Conservation (phyloP, 2,797 vertebrate species). For the Philypnodon macrostomus region DNA sequence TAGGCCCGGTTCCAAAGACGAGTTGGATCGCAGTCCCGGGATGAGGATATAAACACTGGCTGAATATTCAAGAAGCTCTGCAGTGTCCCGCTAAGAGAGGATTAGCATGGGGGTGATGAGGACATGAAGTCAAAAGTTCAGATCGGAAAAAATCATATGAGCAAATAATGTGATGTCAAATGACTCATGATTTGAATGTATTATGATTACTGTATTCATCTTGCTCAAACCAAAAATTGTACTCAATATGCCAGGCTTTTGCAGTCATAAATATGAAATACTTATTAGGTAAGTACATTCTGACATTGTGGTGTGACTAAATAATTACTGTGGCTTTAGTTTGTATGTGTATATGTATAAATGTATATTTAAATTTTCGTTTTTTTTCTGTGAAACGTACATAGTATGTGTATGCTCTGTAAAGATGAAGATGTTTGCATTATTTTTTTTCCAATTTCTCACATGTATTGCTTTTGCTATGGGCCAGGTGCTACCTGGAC, state of each 20-base stretch:
- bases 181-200: neutral
- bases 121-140: constrained; percentile 7
- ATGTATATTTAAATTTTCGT: no score
- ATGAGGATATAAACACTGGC: no score
- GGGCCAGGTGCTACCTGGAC: no score
- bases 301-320: neutral
- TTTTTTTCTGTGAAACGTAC: no score
- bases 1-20: constrained; percentile 45
- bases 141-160: constrained; percentile 6
- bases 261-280: neutral
- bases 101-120: constrained; percentile 19
- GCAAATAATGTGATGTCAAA: constrained; percentile 11
- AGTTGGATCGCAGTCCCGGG: constrained; percentile 25
- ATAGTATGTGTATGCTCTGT: no score
- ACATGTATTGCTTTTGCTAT: no score
- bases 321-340: no score
- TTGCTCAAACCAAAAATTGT: neutral
- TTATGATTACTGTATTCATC: neutral
- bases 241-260: neutral
- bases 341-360: no score
- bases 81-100: constrained; percentile 17
- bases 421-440: no score
- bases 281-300: constrained; percentile 3
- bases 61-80: no score
- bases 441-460: no score